These are phyloP conservation scores for Acrossocheilus wenchowensis DNA, from an alignment of 2,797 vertebrate species.

Conservation along the genomic window DNA sequence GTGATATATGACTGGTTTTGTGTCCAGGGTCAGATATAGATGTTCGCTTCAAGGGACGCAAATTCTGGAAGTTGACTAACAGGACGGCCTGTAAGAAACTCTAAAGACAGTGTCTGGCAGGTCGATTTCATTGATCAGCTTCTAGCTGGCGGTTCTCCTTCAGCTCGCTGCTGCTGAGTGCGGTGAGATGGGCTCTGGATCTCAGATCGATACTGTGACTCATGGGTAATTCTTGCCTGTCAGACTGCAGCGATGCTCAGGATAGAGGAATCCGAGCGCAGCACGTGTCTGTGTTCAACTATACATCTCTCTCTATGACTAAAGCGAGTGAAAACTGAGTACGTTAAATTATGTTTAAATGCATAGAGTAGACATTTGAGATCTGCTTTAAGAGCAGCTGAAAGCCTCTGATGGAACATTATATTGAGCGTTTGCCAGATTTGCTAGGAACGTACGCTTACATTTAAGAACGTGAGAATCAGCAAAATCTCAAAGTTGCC, in stretches of 20 bases:
- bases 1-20: not conserved
- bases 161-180: conserved; percentile 19
- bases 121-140: conserved; percentile 31
- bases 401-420: conserved; percentile 4
- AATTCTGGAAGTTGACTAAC: conserved; percentile 21
- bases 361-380: not conserved
- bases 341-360: not conserved
- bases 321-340: not conserved
- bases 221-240: conserved; percentile 14
- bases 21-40: not conserved
- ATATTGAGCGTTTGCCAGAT: not conserved
- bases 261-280: not conserved
- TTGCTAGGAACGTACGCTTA: not conserved
- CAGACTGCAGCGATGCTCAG: not conserved
- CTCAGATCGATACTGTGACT: conserved; percentile 22
- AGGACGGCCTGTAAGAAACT: conserved; percentile 10
- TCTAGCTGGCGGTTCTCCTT: not conserved
- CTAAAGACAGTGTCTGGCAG: conserved; percentile 8
- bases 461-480: not conserved
- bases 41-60: not conserved
- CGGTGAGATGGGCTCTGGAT: conserved; percentile 14
- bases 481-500: not conserved
- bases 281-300: not conserved
- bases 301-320: not conserved
- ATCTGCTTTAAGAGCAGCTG: not conserved